Percentiles rank a stretch among this genome's conserved stretches.
Evolutionary conservation across 2,113 vertebrate species (phyloP).

Genomic region (Parotia lawesii): DNA sequence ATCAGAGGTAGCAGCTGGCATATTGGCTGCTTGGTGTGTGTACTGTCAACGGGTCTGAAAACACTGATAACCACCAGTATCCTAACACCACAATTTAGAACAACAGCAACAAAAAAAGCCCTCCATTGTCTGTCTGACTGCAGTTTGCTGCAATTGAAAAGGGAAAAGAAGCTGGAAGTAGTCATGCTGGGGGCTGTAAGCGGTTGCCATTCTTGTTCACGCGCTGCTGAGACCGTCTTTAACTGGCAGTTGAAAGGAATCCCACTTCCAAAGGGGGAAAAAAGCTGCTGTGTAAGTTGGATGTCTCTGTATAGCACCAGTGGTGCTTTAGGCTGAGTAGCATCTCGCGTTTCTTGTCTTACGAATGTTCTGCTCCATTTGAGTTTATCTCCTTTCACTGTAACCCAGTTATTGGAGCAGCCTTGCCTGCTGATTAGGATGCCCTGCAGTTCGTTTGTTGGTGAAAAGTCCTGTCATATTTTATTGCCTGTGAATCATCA

Average conservation of each 20-base stretch:
- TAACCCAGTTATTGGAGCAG: constrained; percentile 12
- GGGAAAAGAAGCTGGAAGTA: not conserved
- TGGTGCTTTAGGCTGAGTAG: constrained; percentile 10
- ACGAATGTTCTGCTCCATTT: constrained; percentile 20
- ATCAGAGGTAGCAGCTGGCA: not conserved
- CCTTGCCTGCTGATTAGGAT: not conserved
- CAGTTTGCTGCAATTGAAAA: not conserved
- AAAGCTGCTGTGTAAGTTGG: not conserved
- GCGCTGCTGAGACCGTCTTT: accelerated
- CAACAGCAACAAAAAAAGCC: accelerated
- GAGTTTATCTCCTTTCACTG: not conserved
- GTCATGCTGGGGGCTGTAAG: not conserved
- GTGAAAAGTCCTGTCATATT: constrained; percentile 24
- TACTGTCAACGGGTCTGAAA: accelerated
- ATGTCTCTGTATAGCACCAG: not conserved
- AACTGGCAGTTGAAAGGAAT: constrained; percentile 5
- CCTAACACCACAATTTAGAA: not conserved
- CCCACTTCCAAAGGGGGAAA: not conserved
- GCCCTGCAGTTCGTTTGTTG: not conserved
- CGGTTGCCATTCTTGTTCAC: not conserved
- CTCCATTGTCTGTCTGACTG: not conserved
- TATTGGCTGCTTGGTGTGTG: not conserved
- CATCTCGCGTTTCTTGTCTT: not conserved
- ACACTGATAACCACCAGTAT: not conserved
- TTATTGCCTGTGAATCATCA: not conserved